phyloP scores from a whole-genome alignment of 2,113 vertebrate species.

The Xiphias gladius region DNA sequence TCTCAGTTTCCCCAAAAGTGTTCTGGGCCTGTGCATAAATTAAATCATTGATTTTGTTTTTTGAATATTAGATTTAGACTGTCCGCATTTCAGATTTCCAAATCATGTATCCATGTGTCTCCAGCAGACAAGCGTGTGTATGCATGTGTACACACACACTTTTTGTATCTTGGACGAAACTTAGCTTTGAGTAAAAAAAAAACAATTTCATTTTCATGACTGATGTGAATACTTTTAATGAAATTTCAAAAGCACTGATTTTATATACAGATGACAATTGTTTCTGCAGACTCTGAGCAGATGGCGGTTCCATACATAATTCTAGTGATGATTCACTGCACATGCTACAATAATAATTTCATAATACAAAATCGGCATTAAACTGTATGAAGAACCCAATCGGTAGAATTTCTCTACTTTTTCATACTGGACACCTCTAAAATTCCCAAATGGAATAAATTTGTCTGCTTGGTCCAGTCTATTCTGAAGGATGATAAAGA shows the following conservation, averaged over 20 bases:
- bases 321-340: neutral
- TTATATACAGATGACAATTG: constrained; percentile 3
- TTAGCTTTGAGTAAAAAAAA: neutral
- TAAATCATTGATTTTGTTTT: too few species aligned
- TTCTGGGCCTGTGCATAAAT: too few species aligned
- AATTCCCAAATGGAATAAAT: neutral
- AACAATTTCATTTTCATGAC: neutral
- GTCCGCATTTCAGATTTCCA: too few species aligned
- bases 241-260: constrained; percentile 21
- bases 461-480: neutral
- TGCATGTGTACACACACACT: too few species aligned
- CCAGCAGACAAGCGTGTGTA: too few species aligned
- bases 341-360: neutral
- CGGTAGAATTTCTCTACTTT: neutral
- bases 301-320: too few species aligned
- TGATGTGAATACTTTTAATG: constrained; percentile 5
- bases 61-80: too few species aligned
- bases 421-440: neutral
- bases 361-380: neutral
- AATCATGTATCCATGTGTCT: too few species aligned
- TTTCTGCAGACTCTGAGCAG: neutral
- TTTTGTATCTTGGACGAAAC: neutral
- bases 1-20: too few species aligned
- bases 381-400: neutral
- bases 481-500: neutral